Percentiles rank a stretch among this genome's conserved stretches.
Conservation (phyloP, 2,797 vertebrate species). For the Malacoraja senta region DNA sequence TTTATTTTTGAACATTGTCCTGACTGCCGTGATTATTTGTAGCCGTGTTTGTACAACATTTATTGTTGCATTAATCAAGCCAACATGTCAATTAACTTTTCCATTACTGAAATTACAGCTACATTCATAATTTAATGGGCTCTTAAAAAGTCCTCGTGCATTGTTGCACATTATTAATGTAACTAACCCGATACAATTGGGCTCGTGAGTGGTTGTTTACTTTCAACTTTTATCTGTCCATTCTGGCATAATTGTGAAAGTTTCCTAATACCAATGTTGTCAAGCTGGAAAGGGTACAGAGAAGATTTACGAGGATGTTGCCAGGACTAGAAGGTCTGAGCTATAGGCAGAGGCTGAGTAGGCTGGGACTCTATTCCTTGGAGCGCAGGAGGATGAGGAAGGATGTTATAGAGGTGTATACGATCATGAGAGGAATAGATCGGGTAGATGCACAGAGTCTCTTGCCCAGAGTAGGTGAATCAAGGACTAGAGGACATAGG, state of each 20-base stretch:
- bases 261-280: neutral
- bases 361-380: too few species aligned
- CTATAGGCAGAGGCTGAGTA: too few species aligned
- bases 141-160: neutral
- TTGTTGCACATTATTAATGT: neutral
- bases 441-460: too few species aligned
- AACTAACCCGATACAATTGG: neutral
- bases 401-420: too few species aligned
- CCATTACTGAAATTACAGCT: conserved; percentile 8
- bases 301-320: too few species aligned
- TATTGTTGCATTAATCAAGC: neutral
- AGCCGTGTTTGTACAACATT: neutral
- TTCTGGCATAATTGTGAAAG: neutral
- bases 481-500: too few species aligned
- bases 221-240: neutral
- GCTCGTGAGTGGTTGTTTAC: neutral
- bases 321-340: too few species aligned
- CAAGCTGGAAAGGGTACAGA: too few species aligned
- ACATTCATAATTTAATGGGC: conserved; percentile 17
- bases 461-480: too few species aligned
- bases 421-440: too few species aligned
- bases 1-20: neutral
- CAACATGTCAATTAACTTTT: conserved; percentile 27
- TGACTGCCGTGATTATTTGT: neutral
- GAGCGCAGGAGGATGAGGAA: too few species aligned